A percentile compares a stretch with the other conserved stretches of the same genome.
Evolutionary conservation across 2,888 invertebrate species (phyloP).

Genomic region (Pherbina coryleti): DNA sequence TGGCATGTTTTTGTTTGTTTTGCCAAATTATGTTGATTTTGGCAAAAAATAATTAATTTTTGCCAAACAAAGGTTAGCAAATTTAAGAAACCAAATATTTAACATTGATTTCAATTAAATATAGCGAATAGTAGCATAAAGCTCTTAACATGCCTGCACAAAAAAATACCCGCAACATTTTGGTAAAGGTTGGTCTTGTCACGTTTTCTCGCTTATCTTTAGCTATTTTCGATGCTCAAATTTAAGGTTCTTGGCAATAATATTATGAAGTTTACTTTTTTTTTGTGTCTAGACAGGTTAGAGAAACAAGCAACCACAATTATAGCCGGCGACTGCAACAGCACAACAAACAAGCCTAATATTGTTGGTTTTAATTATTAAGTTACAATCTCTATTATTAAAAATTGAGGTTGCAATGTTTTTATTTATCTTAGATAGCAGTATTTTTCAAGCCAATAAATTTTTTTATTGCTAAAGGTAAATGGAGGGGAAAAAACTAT

Average conservation of each 20-base stretch:
- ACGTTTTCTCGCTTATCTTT: constrained; percentile 38
- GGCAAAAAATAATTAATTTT: constrained; percentile 10
- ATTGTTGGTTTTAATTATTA: constrained; percentile 50
- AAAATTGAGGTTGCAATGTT: no score
- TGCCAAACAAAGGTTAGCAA: not conserved
- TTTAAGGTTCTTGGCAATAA: constrained; percentile 7
- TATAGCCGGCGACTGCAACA: constrained; percentile 29
- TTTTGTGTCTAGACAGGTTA: constrained; percentile 29
- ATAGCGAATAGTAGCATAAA: not conserved
- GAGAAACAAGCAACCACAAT: constrained; percentile 2
- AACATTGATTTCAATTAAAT: constrained; percentile 34
- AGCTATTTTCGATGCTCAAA: not conserved
- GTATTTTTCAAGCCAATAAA: no score
- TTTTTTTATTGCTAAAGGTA: no score
- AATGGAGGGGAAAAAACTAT: no score
- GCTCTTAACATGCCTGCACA: not conserved
- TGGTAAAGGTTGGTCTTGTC: constrained; percentile 47
- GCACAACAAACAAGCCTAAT: constrained; percentile 42
- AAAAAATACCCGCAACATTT: not conserved
- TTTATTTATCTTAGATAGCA: no score
- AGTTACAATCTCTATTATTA: constrained; percentile 47
- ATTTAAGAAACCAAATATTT: not conserved
- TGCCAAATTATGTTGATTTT: not conserved
- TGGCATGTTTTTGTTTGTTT: no score
- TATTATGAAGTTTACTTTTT: not conserved